Conservation (phyloP, 2,113 vertebrate species). For the Pachyramphus minor region DNA sequence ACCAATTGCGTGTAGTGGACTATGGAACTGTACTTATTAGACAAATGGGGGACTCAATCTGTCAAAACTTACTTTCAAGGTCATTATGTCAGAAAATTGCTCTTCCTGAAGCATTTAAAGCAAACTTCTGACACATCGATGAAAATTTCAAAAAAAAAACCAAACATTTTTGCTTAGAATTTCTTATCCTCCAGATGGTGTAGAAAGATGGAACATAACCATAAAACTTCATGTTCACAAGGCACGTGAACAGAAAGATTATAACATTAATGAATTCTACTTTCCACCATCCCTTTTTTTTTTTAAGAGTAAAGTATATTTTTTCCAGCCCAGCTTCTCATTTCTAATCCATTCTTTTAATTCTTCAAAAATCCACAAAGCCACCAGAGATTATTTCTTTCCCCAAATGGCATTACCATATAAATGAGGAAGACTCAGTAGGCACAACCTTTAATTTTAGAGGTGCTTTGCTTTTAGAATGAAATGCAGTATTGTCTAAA, state of each 20-base stretch:
- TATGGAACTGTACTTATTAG: neutral
- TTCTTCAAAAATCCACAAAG: constrained; percentile 35
- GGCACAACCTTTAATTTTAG: neutral
- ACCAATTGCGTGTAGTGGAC: neutral
- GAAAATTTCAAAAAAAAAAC: neutral
- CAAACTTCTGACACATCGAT: neutral
- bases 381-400: neutral
- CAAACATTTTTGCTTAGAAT: neutral
- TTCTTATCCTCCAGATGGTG: neutral
- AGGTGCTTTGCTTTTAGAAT: constrained; percentile 11
- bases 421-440: constrained; percentile 40
- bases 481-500: neutral
- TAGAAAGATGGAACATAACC: neutral
- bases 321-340: neutral
- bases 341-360: constrained; percentile 35
- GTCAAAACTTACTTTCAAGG: neutral
- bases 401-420: constrained; percentile 37
- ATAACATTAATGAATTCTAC: constrained; percentile 7
- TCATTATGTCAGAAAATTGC: neutral
- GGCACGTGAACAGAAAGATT: constrained; percentile 7
- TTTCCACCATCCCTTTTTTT: neutral
- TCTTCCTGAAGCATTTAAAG: neutral
- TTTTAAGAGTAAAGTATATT: constrained; percentile 3
- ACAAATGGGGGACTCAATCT: neutral
- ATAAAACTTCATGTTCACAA: neutral